Evolutionary conservation across 2,797 vertebrate genomes (phyloP).

Genomic region (Paratrypauchen microcephalus): DNA sequence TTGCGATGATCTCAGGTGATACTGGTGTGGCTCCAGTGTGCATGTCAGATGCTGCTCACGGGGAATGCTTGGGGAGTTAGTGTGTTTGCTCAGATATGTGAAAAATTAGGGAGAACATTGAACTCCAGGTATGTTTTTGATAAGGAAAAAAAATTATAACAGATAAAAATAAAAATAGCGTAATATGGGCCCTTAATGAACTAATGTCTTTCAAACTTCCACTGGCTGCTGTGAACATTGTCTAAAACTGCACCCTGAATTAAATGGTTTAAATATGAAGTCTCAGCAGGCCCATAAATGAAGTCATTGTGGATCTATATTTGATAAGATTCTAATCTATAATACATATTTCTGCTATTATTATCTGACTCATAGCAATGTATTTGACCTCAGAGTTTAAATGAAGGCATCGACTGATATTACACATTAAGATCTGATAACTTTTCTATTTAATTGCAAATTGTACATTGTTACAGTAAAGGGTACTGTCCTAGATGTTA

Average conservation of each 20-base stretch:
- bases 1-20: too few species aligned
- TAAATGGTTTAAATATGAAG: not conserved
- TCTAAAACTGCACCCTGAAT: not conserved
- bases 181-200: not conserved
- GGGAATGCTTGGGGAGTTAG: too few species aligned
- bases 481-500: not conserved
- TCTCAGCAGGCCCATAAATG: not conserved
- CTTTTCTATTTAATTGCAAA: not conserved
- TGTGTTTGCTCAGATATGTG: too few species aligned
- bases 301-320: not conserved
- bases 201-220: not conserved
- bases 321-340: slow-evolving; percentile 4
- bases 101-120: too few species aligned
- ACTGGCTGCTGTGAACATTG: not conserved
- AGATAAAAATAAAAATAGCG: too few species aligned
- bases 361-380: not conserved
- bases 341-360: slow-evolving; percentile 1
- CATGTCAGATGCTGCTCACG: too few species aligned
- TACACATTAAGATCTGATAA: not conserved
- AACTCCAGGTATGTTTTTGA: too few species aligned
- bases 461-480: not conserved
- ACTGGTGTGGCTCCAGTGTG: too few species aligned
- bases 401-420: not conserved
- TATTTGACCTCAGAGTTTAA: not conserved
- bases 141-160: too few species aligned